phyloP scores from a whole-genome alignment of 2,797 vertebrate genomes.

The Salarias fasciatus region DNA sequence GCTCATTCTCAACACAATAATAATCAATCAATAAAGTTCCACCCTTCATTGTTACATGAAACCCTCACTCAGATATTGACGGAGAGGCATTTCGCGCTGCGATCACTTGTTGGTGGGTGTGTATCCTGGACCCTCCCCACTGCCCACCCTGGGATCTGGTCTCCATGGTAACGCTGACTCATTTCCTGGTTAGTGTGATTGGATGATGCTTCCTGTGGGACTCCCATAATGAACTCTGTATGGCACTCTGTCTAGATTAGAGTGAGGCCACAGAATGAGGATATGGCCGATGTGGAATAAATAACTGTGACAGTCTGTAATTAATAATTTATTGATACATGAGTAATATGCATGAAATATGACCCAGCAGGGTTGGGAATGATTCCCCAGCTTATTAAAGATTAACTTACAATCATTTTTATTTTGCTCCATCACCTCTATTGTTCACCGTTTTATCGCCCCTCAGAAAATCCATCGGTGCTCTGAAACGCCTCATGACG shows the following conservation, averaged over 20 bases:
- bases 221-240: conserved; percentile 59
- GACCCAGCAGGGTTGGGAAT: neutral
- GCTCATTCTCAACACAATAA: too few species aligned
- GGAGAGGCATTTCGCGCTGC: too few species aligned
- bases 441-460: neutral
- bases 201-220: conserved; percentile 59
- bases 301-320: conserved; percentile 9
- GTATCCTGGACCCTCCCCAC: neutral
- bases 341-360: neutral
- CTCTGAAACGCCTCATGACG: neutral
- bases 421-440: neutral
- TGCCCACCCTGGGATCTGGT: conserved; percentile 42
- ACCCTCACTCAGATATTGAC: too few species aligned
- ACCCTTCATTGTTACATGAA: too few species aligned
- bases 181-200: conserved; percentile 58
- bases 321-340: conserved; percentile 1
- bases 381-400: neutral
- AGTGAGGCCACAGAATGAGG: conserved; percentile 8
- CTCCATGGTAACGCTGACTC: conserved; percentile 59
- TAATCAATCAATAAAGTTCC: too few species aligned
- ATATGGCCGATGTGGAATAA: conserved; percentile 15
- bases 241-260: conserved; percentile 31
- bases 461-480: neutral
- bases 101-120: neutral
- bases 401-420: neutral